These are phyloP conservation scores for Oryctes rhinoceros DNA, from an alignment of 1,140 invertebrate species.

Conservation along the genomic window DNA sequence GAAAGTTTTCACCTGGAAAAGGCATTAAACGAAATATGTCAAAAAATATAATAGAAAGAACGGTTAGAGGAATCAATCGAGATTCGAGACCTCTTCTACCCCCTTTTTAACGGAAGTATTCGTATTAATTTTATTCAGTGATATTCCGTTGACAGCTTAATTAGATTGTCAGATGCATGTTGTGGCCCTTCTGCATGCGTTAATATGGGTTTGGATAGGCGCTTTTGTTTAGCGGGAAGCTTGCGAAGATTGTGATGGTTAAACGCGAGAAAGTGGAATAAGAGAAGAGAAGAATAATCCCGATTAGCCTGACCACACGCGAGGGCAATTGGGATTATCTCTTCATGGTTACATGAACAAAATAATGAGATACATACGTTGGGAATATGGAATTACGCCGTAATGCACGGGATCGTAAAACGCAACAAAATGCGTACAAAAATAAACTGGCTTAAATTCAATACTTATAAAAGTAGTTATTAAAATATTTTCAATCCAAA, in stretches of 20 bases:
- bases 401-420: too few species aligned
- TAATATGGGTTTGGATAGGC: neutral
- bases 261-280: neutral
- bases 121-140: neutral
- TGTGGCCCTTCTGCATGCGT: neutral
- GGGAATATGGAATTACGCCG: too few species aligned
- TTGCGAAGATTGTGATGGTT: neutral
- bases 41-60: neutral
- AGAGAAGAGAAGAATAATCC: neutral
- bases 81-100: neutral
- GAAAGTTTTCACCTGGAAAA: slow-evolving; percentile 78
- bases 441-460: too few species aligned
- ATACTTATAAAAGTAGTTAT: too few species aligned
- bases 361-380: too few species aligned
- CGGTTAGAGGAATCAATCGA: neutral
- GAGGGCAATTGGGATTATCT: too few species aligned
- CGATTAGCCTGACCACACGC: too few species aligned
- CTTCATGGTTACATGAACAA: too few species aligned
- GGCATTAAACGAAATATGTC: neutral
- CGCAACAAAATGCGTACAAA: too few species aligned
- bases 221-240: neutral
- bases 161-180: slow-evolving; percentile 22
- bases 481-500: too few species aligned
- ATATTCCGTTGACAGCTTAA: slow-evolving; percentile 12
- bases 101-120: neutral